Percentiles rank a stretch among this genome's conserved stretches.
Evolutionary conservation across 2,888 invertebrate genomes (phyloP).

Genomic region (Dugesia japonica): DNA sequence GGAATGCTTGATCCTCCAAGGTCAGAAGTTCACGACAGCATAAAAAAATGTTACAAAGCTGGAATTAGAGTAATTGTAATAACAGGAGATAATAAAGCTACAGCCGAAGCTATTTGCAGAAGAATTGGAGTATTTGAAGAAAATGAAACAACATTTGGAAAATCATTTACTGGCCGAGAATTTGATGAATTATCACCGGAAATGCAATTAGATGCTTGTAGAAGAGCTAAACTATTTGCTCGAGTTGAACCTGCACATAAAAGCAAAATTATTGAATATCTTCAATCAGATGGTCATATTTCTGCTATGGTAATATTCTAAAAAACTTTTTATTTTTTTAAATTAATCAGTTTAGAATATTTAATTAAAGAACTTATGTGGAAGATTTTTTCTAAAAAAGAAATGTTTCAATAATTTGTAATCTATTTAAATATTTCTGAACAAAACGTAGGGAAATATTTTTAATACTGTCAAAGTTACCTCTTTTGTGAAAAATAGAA

Average conservation of each 20-base stretch:
- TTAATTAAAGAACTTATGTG: no score
- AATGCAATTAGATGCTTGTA: conserved; percentile 74
- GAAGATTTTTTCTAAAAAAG: no score
- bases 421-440: no score
- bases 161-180: conserved; percentile 89
- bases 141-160: conserved; percentile 81
- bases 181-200: conserved; percentile 88
- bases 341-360: no score
- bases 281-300: conserved; percentile 89
- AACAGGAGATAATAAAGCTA: conserved; percentile 96
- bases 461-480: no score
- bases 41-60: conserved; percentile 84
- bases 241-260: conserved; percentile 98
- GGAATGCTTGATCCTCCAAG: conserved; percentile 99
- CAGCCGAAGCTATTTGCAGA: conserved; percentile 98
- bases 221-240: conserved; percentile 74
- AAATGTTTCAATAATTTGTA: no score
- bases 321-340: no score
- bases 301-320: conserved; percentile 75
- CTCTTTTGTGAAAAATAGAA: no score
- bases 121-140: conserved; percentile 91
- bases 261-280: conserved; percentile 92
- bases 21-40: conserved; percentile 73
- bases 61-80: conserved; percentile 99
- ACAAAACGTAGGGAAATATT: no score